Evolutionary conservation across 2,888 invertebrate genomes (phyloP).

Genomic region (Nemotelus pantherinus): DNA sequence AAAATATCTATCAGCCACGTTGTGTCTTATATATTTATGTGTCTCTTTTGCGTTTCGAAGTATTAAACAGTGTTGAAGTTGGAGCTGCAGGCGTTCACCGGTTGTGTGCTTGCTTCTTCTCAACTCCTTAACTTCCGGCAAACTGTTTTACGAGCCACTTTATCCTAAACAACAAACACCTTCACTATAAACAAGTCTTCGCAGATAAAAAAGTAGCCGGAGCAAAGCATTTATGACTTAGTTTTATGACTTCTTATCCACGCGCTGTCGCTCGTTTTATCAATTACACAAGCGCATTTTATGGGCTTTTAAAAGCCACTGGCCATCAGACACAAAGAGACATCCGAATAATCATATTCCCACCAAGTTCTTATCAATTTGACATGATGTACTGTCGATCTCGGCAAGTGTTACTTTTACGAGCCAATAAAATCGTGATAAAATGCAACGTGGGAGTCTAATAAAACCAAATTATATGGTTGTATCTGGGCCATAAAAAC

Average conservation of each 20-base stretch:
- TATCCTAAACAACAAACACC: too few species aligned
- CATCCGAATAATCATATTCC: constrained; percentile 29
- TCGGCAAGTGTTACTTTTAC: constrained; percentile 47
- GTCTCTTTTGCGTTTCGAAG: too few species aligned
- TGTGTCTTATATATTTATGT: too few species aligned
- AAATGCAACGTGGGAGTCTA: constrained; percentile 30
- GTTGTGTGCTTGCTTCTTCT: too few species aligned
- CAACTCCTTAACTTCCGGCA: too few species aligned
- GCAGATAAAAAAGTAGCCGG: too few species aligned
- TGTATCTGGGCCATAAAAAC: constrained; percentile 33
- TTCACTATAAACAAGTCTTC: too few species aligned
- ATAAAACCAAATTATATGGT: constrained; percentile 41
- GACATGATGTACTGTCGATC: constrained; percentile 47
- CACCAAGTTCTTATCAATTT: constrained; percentile 40
- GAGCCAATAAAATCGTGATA: constrained; percentile 48
- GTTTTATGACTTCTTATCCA: constrained; percentile 42
- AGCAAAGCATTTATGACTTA: constrained; percentile 38
- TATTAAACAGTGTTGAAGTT: too few species aligned
- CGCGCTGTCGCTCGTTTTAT: constrained; percentile 30
- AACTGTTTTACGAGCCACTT: too few species aligned
- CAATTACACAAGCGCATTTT: constrained; percentile 40
- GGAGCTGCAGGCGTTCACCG: too few species aligned
- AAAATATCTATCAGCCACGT: too few species aligned
- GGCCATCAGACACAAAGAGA: constrained; percentile 29
- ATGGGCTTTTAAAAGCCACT: constrained; percentile 42